Conservation (phyloP, 2,888 invertebrate species). For the Sthenelais limicola region DNA sequence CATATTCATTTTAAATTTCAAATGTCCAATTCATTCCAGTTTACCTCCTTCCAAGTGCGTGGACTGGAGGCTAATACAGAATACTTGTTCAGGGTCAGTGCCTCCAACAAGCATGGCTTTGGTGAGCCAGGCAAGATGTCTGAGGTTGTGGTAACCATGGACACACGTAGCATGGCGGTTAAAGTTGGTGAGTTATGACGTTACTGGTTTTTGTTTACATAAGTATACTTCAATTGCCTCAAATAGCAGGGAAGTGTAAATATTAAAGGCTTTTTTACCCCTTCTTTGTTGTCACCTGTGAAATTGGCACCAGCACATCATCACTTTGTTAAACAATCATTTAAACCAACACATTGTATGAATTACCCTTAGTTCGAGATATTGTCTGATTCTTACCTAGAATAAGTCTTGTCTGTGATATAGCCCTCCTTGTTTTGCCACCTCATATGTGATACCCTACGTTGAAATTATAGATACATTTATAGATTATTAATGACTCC, state of each 20-base stretch:
- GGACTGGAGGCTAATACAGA: slow-evolving; percentile 77
- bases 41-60: slow-evolving; percentile 79
- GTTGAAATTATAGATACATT: too few species aligned
- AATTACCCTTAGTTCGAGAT: too few species aligned
- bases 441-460: too few species aligned
- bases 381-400: too few species aligned
- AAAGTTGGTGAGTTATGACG: slow-evolving; percentile 26
- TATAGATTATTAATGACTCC: too few species aligned
- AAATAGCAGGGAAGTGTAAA: background rate
- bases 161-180: slow-evolving; percentile 41
- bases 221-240: too few species aligned
- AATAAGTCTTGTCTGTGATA: too few species aligned
- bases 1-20: too few species aligned
- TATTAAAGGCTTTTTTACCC: background rate
- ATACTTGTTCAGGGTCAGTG: slow-evolving; percentile 83
- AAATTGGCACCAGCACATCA: background rate
- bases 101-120: slow-evolving; percentile 82
- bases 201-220: too few species aligned
- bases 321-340: background rate
- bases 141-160: slow-evolving; percentile 58
- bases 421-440: too few species aligned
- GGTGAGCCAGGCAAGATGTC: slow-evolving; percentile 63
- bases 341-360: background rate
- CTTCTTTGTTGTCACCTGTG: background rate
- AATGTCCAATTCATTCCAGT: slow-evolving; percentile 75